Conservation (phyloP, 2,888 invertebrate genomes). For the Lasioglossum pauxillum region DNA sequence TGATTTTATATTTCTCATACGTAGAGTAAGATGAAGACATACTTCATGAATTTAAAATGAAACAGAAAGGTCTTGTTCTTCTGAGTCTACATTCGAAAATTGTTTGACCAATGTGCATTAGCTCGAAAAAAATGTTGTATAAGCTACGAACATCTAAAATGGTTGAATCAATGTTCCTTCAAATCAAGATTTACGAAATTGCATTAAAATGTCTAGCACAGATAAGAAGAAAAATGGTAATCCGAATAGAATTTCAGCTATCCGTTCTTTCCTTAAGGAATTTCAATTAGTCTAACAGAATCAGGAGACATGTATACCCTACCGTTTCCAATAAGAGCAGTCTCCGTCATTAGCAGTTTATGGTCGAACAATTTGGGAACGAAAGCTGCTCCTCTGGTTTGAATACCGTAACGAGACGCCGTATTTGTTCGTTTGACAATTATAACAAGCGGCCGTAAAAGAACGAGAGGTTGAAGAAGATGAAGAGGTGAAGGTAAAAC, state of each 20-base stretch:
- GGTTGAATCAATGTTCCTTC: not conserved
- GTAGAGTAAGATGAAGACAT: not conserved
- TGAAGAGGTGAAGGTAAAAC: constrained; percentile 2
- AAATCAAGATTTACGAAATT: not conserved
- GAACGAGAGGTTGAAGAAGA: not conserved
- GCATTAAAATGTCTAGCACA: not conserved
- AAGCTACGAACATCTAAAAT: not conserved
- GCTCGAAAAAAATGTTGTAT: not conserved
- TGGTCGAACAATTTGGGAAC: not conserved
- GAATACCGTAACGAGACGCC: constrained; percentile 2
- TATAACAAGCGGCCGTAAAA: constrained; percentile 3
- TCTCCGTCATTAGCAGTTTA: not conserved
- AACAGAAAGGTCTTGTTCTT: not conserved
- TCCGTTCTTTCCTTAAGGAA: not conserved
- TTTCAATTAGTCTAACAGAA: not conserved
- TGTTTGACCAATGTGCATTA: not conserved
- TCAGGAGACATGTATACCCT: not conserved
- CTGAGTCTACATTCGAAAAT: not conserved
- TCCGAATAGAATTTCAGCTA: not conserved
- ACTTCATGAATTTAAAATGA: not conserved
- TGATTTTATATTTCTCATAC: not conserved
- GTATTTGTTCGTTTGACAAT: constrained; percentile 4
- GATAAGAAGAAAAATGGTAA: not conserved
- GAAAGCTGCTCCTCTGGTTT: not conserved
- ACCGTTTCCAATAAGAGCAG: not conserved